Conservation (phyloP, 1,140 invertebrate genomes). For the Drosophila repletoides region DNA sequence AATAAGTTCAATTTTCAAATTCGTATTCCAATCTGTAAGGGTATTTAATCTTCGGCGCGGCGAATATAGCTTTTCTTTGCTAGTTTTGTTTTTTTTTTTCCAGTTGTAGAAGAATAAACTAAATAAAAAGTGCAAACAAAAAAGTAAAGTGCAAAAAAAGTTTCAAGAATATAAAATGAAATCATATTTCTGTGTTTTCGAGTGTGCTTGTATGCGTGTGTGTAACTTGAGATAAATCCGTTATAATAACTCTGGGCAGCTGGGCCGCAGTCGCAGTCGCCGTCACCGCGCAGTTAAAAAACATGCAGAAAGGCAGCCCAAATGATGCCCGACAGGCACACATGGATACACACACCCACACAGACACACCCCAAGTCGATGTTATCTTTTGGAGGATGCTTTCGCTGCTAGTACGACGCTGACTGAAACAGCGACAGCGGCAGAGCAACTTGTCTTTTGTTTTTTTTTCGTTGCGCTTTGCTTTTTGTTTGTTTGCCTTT, state of each 20-base stretch:
- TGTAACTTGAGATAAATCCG: slow-evolving; percentile 77
- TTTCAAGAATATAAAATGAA: slow-evolving; percentile 61
- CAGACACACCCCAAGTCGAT: slow-evolving; percentile 52
- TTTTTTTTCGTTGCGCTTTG: slow-evolving; percentile 41
- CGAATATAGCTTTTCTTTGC: slow-evolving; percentile 20
- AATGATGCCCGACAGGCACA: slow-evolving; percentile 62
- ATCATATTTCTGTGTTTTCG: slow-evolving; percentile 50
- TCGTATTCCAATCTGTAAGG: too few relatives aligned
- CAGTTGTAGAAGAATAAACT: slow-evolving; percentile 51
- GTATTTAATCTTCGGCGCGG: too few relatives aligned
- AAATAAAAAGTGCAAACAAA: slow-evolving; percentile 48
- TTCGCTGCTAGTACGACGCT: slow-evolving; percentile 15
- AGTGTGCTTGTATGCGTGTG: slow-evolving; percentile 8
- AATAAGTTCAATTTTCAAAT: too few relatives aligned
- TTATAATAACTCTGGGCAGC: slow-evolving; percentile 75
- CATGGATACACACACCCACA: slow-evolving; percentile 13
- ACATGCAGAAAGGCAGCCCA: slow-evolving; percentile 33
- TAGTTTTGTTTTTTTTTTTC: slow-evolving; percentile 4
- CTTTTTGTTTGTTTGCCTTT: slow-evolving; percentile 28
- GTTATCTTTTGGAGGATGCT: slow-evolving; percentile 73
- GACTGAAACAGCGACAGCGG: neutral
- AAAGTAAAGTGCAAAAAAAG: slow-evolving; percentile 51
- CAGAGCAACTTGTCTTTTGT: slow-evolving; percentile 27
- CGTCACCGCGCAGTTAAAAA: slow-evolving; percentile 9
- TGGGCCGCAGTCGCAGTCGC: slow-evolving; percentile 34